Conservation (phyloP, 2,797 vertebrate species). For the Pangasius macronema region DNA sequence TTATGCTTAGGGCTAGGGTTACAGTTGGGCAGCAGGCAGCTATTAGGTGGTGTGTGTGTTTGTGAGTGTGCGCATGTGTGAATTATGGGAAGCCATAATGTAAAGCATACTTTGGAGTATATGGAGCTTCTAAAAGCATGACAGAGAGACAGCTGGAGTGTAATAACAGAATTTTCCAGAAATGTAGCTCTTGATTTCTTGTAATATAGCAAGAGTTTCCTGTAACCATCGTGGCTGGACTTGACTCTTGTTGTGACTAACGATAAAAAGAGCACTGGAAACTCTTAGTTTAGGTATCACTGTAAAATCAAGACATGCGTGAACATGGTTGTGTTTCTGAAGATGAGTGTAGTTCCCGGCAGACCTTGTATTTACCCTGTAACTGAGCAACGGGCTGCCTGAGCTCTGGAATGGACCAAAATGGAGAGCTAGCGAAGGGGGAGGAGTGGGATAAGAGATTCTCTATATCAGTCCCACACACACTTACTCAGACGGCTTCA, state of each 20-base stretch:
- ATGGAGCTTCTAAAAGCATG: background rate
- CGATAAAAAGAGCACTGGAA: background rate
- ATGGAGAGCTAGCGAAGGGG: constrained; percentile 16
- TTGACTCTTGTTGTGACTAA: background rate
- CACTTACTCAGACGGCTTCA: constrained; percentile 15
- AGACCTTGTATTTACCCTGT: constrained; percentile 55
- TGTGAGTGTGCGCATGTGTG: background rate
- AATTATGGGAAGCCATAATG: constrained; percentile 15
- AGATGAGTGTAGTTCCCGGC: constrained; percentile 31
- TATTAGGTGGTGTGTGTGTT: background rate
- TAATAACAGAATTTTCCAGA: constrained; percentile 21
- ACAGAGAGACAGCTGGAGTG: constrained; percentile 11
- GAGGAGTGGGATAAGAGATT: constrained; percentile 24
- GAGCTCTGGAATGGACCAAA: constrained; percentile 56
- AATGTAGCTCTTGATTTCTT: background rate
- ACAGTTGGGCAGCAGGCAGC: background rate
- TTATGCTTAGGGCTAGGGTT: background rate
- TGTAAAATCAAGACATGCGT: background rate
- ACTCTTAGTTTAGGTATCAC: background rate
- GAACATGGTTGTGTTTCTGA: background rate
- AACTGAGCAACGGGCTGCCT: constrained; percentile 54
- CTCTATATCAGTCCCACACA: constrained; percentile 39
- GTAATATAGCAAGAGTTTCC: background rate
- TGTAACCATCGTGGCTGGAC: background rate
- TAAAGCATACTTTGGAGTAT: constrained; percentile 27